Percentiles rank a stretch among this genome's conserved stretches.
Evolutionary conservation across 2,113 vertebrate species (phyloP).

Genomic region (Ophthalmolycus amberensis): DNA sequence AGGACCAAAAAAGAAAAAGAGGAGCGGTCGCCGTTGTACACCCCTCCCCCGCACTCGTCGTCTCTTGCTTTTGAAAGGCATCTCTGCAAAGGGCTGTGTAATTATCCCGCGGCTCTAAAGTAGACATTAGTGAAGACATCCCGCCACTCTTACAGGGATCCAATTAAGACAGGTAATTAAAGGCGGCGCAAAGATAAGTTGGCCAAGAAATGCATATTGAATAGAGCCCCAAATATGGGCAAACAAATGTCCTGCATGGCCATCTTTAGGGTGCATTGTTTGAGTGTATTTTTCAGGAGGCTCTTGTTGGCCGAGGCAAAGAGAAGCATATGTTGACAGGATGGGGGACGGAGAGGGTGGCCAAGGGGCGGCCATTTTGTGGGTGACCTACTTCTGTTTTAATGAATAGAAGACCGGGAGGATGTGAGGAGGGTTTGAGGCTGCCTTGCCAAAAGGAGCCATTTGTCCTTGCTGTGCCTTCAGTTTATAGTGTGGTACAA

Average conservation of each 20-base stretch:
- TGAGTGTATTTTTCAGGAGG: constrained; percentile 72
- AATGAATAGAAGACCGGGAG: constrained; percentile 67
- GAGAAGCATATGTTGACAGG: constrained; percentile 80
- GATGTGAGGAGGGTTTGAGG: constrained; percentile 26
- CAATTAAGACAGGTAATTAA: constrained; percentile 81
- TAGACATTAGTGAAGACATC: constrained; percentile 76
- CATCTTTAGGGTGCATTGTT: constrained; percentile 69
- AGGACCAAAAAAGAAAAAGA: constrained; percentile 6
- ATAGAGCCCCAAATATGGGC: constrained; percentile 64
- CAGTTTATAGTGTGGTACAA: constrained; percentile 27
- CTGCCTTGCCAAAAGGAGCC: constrained; percentile 52
- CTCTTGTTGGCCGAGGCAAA: constrained; percentile 63
- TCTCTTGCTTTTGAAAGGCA: constrained; percentile 45
- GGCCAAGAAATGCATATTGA: constrained; percentile 64
- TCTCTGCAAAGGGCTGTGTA: constrained; percentile 58
- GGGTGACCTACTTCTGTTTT: constrained; percentile 80
- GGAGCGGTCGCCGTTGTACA: background rate
- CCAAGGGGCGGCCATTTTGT: constrained; percentile 77
- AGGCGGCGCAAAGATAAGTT: constrained; percentile 69
- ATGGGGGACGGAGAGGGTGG: constrained; percentile 66
- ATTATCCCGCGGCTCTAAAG: constrained; percentile 71
- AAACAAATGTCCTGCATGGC: constrained; percentile 69
- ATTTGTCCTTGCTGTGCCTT: constrained; percentile 63
- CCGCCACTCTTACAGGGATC: constrained; percentile 68
- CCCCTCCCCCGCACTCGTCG: background rate